These are phyloP conservation scores for Parnassius glacialis DNA, from an alignment of 2,888 invertebrate genomes.

Conservation along the genomic window DNA sequence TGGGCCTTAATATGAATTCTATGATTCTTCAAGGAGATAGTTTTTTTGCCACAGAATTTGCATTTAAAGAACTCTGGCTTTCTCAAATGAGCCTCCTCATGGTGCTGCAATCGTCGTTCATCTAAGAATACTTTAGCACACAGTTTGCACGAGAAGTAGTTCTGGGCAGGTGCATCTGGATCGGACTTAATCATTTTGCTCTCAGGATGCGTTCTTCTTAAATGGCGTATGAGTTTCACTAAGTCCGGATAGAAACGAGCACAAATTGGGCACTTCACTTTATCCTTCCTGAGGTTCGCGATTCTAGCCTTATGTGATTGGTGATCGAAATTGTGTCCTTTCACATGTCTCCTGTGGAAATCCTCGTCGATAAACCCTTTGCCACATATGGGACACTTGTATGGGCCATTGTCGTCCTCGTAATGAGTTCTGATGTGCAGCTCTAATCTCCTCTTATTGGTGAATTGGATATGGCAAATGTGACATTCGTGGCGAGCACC, in stretches of 20 bases:
- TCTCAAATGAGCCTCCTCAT: constrained; percentile 65
- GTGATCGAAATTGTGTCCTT: constrained; percentile 76
- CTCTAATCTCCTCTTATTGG: constrained; percentile 68
- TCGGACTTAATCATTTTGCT: constrained; percentile 77
- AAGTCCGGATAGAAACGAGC: constrained; percentile 64
- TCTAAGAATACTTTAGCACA: constrained; percentile 71
- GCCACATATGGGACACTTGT: constrained; percentile 73
- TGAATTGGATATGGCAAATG: constrained; percentile 70
- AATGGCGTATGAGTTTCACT: constrained; percentile 68
- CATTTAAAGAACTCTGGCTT: constrained; percentile 72
- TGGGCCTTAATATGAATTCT: constrained; percentile 68
- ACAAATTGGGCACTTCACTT: constrained; percentile 74
- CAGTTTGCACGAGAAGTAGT: constrained; percentile 64
- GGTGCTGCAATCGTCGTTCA: constrained; percentile 56
- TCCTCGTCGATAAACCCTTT: constrained; percentile 78
- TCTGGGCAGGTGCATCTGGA: constrained; percentile 68
- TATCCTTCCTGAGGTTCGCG: constrained; percentile 63
- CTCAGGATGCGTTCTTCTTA: constrained; percentile 70
- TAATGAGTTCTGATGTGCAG: constrained; percentile 72
- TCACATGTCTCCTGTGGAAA: constrained; percentile 71
- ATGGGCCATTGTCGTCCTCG: constrained; percentile 76
- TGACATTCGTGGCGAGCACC: constrained; percentile 70
- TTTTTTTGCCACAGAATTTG: constrained; percentile 72
- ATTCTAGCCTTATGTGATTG: constrained; percentile 64
- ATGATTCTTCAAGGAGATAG: constrained; percentile 63